Base-by-base conservation (phyloP, 2,888 invertebrate genomes). In the Busseola fusca region DNA sequence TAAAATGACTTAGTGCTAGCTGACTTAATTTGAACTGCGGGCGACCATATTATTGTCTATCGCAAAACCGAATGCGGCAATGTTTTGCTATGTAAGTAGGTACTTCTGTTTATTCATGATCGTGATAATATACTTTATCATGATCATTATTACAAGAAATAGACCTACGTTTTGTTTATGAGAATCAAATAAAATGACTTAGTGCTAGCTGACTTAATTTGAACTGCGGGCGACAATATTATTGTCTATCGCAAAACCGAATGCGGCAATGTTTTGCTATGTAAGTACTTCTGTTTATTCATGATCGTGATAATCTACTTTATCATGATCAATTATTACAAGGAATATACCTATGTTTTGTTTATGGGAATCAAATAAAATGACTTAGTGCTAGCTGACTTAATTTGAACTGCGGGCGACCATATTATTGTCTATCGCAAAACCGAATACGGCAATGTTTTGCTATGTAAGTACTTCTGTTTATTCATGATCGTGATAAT, bases 211-310 rank as follows among this genome's bases (percentile, higher is more conserved):
- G 40, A 25, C 25, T 48, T 21, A 48, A 48, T 45, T 21, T 21
- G 45, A 21, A 7, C 21, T 21, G 45, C 18, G 45, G 45, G 54
- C 10, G 54, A 58, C 48, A 37, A 18, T 64, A 57, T 30, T 75
- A 42, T 66, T 64, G 64, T 79, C 50, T 45, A 50, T 65, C 56
- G 30, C 56, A 45, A 78, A 72, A 66, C 65, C 34, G 66, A 66
- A 34, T 63, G 30, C 30, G 58, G 52, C 58, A 64, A 40, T 42
- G 58, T 58, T 66, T 63, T 52, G 40, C 25, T 48, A n/a, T 57
- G 21, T 21, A 5, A 30, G 25, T 37, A 18, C 3, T 14, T 40
- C 14, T 14, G 14, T 40, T 40, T 40, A 40, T 40, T 40, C 7
- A 10, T 42, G 60, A 40, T 60, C 12, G 18, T 40, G 34, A 3